These are phyloP conservation scores for Temnopleurus reevesii DNA, from an alignment of 53 echinoderm and acorn worm species.

Conservation along the genomic window DNA sequence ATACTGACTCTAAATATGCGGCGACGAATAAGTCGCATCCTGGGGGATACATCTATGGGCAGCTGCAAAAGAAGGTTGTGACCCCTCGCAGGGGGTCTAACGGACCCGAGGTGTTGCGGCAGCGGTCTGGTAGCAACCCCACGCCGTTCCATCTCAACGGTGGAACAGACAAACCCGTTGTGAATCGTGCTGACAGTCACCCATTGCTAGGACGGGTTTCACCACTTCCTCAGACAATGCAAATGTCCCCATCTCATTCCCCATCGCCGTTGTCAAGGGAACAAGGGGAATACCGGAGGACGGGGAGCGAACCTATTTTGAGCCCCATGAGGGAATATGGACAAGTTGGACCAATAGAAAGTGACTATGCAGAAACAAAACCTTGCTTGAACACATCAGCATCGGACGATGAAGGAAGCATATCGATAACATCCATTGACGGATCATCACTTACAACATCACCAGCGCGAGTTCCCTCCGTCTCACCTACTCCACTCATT, in stretches of 20 bases:
- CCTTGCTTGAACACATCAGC: slow-evolving; percentile 59
- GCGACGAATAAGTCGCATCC: slow-evolving; percentile 71
- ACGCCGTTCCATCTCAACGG: slow-evolving; percentile 45
- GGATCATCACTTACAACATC: neutral
- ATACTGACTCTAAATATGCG: slow-evolving; percentile 92
- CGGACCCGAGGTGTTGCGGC: slow-evolving; percentile 59
- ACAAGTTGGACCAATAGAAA: slow-evolving; percentile 49
- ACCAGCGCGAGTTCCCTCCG: neutral
- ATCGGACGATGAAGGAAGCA: slow-evolving; percentile 58
- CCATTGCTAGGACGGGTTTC: slow-evolving; percentile 70
- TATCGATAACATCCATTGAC: neutral
- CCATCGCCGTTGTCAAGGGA: slow-evolving; percentile 51
- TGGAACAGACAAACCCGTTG: slow-evolving; percentile 23
- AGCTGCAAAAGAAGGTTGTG: slow-evolving; percentile 73
- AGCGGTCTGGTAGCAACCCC: slow-evolving; percentile 90
- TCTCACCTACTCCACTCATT: slow-evolving; percentile 12
- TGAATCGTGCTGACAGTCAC: slow-evolving; percentile 81
- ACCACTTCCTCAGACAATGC: slow-evolving; percentile 33
- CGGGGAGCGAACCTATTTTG: slow-evolving; percentile 90
- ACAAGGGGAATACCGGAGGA: slow-evolving; percentile 53
- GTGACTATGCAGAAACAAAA: slow-evolving; percentile 68
- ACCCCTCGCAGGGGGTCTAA: slow-evolving; percentile 75
- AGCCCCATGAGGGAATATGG: slow-evolving; percentile 61
- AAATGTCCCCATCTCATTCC: neutral
- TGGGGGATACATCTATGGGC: slow-evolving; percentile 64